phyloP scores from a whole-genome alignment of 2,797 vertebrate genomes.

The Natrix natrix region DNA sequence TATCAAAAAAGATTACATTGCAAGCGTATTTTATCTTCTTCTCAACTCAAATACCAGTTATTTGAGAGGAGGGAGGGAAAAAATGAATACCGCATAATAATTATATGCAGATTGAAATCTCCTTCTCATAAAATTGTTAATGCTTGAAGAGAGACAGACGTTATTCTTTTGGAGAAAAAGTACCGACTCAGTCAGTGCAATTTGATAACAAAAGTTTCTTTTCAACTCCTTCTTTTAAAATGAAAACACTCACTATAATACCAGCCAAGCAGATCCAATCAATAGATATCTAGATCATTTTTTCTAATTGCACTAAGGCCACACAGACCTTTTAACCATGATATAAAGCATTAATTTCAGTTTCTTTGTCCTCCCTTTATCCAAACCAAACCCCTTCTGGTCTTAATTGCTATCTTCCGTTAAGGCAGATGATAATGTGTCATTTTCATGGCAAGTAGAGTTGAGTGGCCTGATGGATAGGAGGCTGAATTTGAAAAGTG shows the following conservation, averaged over 20 bases:
- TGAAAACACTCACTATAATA: neutral
- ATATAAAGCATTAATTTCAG: neutral
- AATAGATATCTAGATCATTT: neutral
- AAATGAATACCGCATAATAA: slow-evolving; percentile 38
- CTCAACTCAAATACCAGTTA: slow-evolving; percentile 13
- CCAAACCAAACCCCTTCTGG: neutral
- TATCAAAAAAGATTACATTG: slow-evolving; percentile 45
- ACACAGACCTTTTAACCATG: neutral
- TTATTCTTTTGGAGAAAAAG: slow-evolving; percentile 29
- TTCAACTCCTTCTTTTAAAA: neutral
- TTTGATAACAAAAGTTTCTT: slow-evolving; percentile 7
- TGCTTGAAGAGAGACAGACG: slow-evolving; percentile 21
- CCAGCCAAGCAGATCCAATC: neutral
- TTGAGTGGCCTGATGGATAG: too few species aligned
- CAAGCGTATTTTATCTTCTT: slow-evolving; percentile 33
- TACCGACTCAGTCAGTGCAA: slow-evolving; percentile 12
- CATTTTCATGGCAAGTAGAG: neutral
- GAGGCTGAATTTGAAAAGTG: neutral
- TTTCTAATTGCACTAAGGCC: neutral
- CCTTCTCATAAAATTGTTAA: slow-evolving; percentile 36
- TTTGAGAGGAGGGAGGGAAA: slow-evolving; percentile 49
- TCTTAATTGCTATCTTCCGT: neutral
- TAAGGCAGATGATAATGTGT: neutral
- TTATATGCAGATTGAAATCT: slow-evolving; percentile 40
- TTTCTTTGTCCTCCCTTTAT: neutral